Percentiles rank a stretch among this genome's conserved stretches.
Conservation (phyloP, 1,140 invertebrate genomes). For the Bombus impatiens region DNA sequence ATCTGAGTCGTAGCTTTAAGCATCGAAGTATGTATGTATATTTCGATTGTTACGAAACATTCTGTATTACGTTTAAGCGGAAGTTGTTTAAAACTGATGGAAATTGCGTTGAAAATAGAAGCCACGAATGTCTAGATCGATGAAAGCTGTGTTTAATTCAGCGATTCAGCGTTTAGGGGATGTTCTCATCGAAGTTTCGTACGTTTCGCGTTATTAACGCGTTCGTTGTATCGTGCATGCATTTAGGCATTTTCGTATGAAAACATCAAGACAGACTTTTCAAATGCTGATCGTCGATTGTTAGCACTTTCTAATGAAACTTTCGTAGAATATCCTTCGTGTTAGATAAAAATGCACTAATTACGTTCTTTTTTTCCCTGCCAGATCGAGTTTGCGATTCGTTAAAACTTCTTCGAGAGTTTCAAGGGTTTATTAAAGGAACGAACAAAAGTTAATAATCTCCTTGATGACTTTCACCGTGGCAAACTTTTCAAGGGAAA, state of each 20-base stretch:
- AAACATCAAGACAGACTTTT: neutral
- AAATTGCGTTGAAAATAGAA: neutral
- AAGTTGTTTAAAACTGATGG: constrained; percentile 21
- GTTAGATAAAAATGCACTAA: too few species aligned
- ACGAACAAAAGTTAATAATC: neutral
- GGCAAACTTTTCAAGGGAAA: neutral
- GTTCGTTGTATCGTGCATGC: too few species aligned
- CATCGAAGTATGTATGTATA: neutral
- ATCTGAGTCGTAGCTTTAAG: neutral
- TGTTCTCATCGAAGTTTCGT: neutral
- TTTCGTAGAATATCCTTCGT: too few species aligned
- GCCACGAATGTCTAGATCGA: neutral
- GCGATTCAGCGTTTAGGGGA: neutral
- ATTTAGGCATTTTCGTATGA: neutral
- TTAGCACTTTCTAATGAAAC: too few species aligned
- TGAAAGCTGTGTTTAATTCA: constrained; percentile 17
- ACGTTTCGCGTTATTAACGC: neutral
- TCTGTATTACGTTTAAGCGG: neutral
- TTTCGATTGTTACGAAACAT: neutral
- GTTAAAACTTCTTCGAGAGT: neutral
- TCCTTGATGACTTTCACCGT: too few species aligned
- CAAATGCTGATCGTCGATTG: too few species aligned
- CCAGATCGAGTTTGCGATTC: neutral
- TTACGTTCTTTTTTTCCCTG: too few species aligned
- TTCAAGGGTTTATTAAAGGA: neutral